Evolutionary conservation across 2,113 vertebrate species (phyloP).

Genomic region (Haliaeetus leucogaster): DNA sequence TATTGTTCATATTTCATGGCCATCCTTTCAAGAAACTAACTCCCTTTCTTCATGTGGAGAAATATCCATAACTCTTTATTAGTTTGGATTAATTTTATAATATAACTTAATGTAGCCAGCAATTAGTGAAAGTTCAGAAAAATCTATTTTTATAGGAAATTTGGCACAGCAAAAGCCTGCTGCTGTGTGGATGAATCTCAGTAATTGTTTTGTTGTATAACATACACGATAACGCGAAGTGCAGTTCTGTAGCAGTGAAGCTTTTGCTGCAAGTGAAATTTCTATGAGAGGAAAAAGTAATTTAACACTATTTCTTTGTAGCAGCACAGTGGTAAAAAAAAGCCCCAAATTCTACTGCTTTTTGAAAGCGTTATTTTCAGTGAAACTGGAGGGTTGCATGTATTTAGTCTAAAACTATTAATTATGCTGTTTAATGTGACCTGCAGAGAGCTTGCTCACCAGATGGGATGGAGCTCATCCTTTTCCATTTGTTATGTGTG

Average conservation of each 20-base stretch:
- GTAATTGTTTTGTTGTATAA: neutral
- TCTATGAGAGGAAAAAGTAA: neutral
- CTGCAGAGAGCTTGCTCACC: slow-evolving; percentile 51
- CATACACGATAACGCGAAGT: neutral
- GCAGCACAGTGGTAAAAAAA: neutral
- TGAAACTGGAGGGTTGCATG: neutral
- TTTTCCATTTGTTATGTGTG: neutral
- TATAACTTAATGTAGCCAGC: neutral
- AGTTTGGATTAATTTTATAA: neutral
- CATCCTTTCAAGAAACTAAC: neutral
- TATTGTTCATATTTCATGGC: neutral
- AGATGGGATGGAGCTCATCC: slow-evolving; percentile 30
- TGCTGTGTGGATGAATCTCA: neutral
- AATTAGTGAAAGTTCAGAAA: neutral
- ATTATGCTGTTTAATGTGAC: slow-evolving; percentile 59
- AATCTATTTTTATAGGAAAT: neutral
- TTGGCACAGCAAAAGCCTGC: neutral
- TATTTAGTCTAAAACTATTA: slow-evolving; percentile 45
- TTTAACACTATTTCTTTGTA: neutral
- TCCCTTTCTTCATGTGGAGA: neutral
- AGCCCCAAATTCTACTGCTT: neutral
- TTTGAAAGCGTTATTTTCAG: neutral
- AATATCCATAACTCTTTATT: neutral
- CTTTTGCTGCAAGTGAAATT: neutral
- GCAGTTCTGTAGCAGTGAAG: neutral